Conservation (phyloP, 2,797 vertebrate genomes). For the Parauchenoglanis punctatus region DNA sequence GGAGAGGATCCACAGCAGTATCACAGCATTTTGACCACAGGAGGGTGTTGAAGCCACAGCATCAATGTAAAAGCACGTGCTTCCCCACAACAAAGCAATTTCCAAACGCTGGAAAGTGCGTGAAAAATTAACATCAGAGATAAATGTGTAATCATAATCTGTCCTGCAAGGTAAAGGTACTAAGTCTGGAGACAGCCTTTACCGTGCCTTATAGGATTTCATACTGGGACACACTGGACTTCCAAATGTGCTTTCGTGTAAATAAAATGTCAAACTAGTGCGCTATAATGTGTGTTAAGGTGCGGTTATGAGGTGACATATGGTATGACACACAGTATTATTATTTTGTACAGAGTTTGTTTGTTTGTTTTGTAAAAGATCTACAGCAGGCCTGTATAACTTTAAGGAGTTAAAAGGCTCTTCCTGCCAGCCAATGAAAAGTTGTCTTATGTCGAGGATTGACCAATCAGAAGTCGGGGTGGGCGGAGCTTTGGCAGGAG, state of each 20-base stretch:
- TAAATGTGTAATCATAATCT: not conserved
- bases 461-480: conserved; percentile 55
- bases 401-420: conserved; percentile 51
- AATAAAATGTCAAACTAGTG: not conserved
- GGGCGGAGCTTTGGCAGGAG: conserved; percentile 46
- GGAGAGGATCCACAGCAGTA: conserved; percentile 10
- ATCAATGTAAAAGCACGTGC: conserved; percentile 40
- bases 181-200: not conserved
- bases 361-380: not conserved
- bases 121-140: no score
- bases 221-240: not conserved
- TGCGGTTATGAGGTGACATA: not conserved
- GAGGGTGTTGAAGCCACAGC: conserved; percentile 52
- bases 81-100: conserved; percentile 40
- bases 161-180: not conserved
- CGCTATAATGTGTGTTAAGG: not conserved
- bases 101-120: not conserved
- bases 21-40: conserved; percentile 48
- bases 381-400: not conserved
- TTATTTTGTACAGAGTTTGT: not conserved
- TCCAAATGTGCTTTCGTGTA: not conserved
- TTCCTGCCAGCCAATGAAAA: conserved; percentile 56
- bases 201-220: not conserved
- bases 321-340: not conserved
- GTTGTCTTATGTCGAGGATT: conserved; percentile 39